These are phyloP conservation scores for Microplitis deprimator DNA, from an alignment of 2,888 invertebrate genomes.

Conservation along the genomic window DNA sequence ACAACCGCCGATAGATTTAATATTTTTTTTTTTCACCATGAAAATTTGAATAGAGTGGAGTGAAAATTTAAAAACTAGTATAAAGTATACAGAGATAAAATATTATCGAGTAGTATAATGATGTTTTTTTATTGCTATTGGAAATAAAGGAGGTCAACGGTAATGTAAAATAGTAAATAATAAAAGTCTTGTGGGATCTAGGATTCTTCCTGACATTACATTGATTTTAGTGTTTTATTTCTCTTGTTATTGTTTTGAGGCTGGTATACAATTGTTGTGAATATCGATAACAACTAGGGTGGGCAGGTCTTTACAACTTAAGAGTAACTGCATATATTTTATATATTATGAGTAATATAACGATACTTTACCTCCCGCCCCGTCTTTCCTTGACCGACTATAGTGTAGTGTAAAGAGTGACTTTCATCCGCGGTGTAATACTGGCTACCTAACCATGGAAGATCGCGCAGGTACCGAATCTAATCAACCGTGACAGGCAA, in stretches of 20 bases:
- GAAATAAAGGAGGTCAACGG: slow-evolving; percentile 2
- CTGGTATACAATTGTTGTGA: not conserved
- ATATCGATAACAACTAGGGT: not conserved
- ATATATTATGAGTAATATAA: not conserved
- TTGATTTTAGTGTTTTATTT: slow-evolving; percentile 19
- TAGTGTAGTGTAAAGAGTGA: slow-evolving; percentile 25
- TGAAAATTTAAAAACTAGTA: not conserved
- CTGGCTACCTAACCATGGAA: slow-evolving; percentile 36
- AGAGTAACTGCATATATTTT: slow-evolving; percentile 1
- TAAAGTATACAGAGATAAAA: not conserved
- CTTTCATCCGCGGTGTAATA: slow-evolving; percentile 42
- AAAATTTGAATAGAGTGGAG: too few relatives aligned
- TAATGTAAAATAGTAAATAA: not conserved
- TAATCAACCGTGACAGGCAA: slow-evolving; percentile 45
- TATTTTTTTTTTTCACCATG: too few relatives aligned
- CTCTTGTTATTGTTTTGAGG: not conserved
- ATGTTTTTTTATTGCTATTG: not conserved
- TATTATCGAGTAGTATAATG: not conserved
- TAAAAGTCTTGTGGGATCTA: not conserved
- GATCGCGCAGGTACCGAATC: slow-evolving; percentile 33
- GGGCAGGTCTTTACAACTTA: not conserved
- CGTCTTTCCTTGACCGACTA: slow-evolving; percentile 43
- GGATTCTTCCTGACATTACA: slow-evolving; percentile 3
- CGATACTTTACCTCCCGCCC: slow-evolving; percentile 15
- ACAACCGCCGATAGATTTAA: too few relatives aligned